phyloP scores from a whole-genome alignment of 2,888 invertebrate genomes.

The Abrostola triplasia region DNA sequence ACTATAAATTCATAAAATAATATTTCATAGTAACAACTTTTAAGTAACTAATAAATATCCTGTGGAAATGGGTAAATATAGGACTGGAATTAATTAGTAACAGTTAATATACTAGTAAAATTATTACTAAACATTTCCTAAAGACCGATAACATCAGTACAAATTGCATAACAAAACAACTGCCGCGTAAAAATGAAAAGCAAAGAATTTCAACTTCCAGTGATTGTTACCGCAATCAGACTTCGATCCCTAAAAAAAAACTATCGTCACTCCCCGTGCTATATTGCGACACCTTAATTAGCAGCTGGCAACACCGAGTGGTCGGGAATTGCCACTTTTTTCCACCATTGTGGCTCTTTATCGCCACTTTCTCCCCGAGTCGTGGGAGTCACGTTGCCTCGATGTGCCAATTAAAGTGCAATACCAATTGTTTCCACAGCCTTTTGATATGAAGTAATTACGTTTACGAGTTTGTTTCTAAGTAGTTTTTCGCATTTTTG shows the following conservation, averaged over 20 bases:
- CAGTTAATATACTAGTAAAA: not conserved
- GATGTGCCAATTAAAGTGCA: slow-evolving; percentile 73
- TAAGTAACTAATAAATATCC: too few relatives aligned
- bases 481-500: slow-evolving; percentile 14
- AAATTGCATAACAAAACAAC: too few relatives aligned
- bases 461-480: slow-evolving; percentile 39
- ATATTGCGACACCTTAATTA: slow-evolving; percentile 76
- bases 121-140: too few relatives aligned
- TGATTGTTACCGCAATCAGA: slow-evolving; percentile 13
- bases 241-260: slow-evolving; percentile 58
- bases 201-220: slow-evolving; percentile 1
- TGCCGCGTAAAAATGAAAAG: not conserved
- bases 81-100: not conserved
- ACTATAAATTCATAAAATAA: too few relatives aligned
- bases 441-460: slow-evolving; percentile 61
- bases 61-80: too few relatives aligned
- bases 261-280: slow-evolving; percentile 59
- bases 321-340: slow-evolving; percentile 78
- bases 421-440: slow-evolving; percentile 48
- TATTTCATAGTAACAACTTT: too few relatives aligned
- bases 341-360: slow-evolving; percentile 62
- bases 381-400: slow-evolving; percentile 62
- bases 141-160: too few relatives aligned
- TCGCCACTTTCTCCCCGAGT: slow-evolving; percentile 71
- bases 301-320: slow-evolving; percentile 71